phyloP scores from a whole-genome alignment of 2,797 vertebrate genomes.

The Ptychobarbus kaznakovi region DNA sequence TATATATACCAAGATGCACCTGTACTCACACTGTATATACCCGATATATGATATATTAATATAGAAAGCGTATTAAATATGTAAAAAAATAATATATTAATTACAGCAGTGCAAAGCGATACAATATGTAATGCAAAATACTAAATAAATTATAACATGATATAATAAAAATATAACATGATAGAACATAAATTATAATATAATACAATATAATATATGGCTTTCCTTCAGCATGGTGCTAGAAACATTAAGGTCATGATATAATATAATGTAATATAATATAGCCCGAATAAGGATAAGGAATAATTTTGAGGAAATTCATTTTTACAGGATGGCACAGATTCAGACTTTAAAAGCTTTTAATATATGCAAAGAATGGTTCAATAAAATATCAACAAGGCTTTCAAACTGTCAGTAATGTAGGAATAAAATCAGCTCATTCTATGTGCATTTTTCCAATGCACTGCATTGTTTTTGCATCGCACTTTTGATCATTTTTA shows the following conservation, averaged over 20 bases:
- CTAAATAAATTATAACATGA: background rate
- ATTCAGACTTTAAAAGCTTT: background rate
- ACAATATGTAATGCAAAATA: background rate
- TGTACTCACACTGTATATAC: background rate
- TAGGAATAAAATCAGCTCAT: background rate
- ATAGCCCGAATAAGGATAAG: background rate
- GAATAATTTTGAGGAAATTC: background rate
- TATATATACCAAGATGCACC: too few species aligned
- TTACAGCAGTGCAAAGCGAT: background rate
- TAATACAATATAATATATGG: background rate
- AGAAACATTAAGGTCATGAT: background rate
- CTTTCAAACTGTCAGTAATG: background rate
- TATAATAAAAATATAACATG: background rate
- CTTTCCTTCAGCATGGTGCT: background rate
- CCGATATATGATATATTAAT: background rate
- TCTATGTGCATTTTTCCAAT: background rate
- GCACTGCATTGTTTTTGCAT: background rate
- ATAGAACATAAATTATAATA: background rate
- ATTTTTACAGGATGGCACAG: background rate
- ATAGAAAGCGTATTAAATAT: background rate
- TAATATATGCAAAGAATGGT: background rate
- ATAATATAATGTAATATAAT: background rate
- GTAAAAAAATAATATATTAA: background rate
- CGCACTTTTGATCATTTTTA: background rate
- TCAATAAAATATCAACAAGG: background rate